Base-by-base conservation (phyloP, 2,797 vertebrate species). In the Brachymystax lenok region DNA sequence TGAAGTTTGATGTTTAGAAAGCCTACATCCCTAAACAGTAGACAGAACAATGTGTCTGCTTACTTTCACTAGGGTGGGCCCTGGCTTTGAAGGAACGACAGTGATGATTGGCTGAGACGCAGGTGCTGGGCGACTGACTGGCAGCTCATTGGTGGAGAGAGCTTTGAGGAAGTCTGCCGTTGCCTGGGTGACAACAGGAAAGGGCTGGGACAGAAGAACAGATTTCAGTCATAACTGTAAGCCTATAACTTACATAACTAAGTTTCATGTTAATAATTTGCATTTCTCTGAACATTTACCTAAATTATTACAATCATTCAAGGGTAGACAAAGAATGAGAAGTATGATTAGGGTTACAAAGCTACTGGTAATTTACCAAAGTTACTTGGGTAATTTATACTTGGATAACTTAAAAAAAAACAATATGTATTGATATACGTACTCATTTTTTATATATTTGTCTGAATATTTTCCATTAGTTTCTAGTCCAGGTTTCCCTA, bases 51-150 rank as follows among this genome's bases (percentile, higher is more conserved):
- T 24, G 21, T n/a, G 6, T 30, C 5, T 1, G 78, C 93, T 71
- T 87, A 99, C 98, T 95, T 99, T 99, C n/a, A 99, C 93, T 82
- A 99, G 94, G 0, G 96, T 92, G 14, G 95, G 97, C 75, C 91
- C 95, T 3, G 96, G 94, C 87, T 98, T 99, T 16, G 92, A 79
- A 73, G 92, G 87, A 86, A 93, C 88, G 8, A 89, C 82, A 5
- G 92, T 82, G 83, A 93, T 80, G 81, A 90, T n/a, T 17, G 85
- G 82, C 68, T 91, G 93, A 28, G 92, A 77, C 0, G 87, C 28
- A 54, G 90, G 82, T 68, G 91, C 86, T 76, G 91, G 90, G 78
- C 90, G 92, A 74, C 89, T 87, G 19, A 88, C 19, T 0, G 91
- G 92, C 79, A 83, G 93, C 79, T 98, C 96, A 0, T 66, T 77